Base-by-base conservation (phyloP, 2,888 invertebrate genomes). In the Xanthostigma xanthostigma region DNA sequence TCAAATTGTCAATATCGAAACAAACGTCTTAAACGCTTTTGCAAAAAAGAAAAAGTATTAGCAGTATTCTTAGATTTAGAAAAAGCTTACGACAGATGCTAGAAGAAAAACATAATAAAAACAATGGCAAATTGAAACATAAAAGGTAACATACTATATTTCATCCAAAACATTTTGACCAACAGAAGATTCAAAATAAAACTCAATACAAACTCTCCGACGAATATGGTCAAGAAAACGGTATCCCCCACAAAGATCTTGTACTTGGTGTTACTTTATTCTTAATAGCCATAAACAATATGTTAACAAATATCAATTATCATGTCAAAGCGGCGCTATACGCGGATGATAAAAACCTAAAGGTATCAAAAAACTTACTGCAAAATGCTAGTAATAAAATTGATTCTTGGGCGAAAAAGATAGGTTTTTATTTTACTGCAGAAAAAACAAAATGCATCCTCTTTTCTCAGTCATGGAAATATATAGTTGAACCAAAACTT, bases 161-260 rank as follows among this genome's bases (percentile, higher is more conserved):
- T 13, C 35, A 27, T 44, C 13, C 34, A 33, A 8, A 44, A 41
- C 14, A 39, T 48, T 37, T 14, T 53, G 36, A 33, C 41, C 2
- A 43, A 45, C 33, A 34, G 46, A 44, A 49, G 39, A 2, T 49
- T 51, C 44, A 35, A 43, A n/a, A 46, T 51, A 34, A 49, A 14
- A 39, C 12, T n/a, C n/a, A 49, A 49, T 34, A 39, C 13, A 36
- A 8, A n/a, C 13, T 35, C 1, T 49, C 49, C 2, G 27, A 27
- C 36, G 40, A 14, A 33, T n/a, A 41, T 2, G 35, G 10, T 3
- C 43, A 41, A 33, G 42, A 51, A 46, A 55, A 54, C 14, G 51
- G 53, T 2, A 49, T 53, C 9, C 52, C 55, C 39, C 53, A 56
- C 17, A n/a, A n/a, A n/a, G n/a, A n/a, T n/a, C n/a, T n/a, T n/a